These are phyloP conservation scores for Poicephalus meyeri DNA, from an alignment of 2,113 vertebrate species.

Conservation along the genomic window DNA sequence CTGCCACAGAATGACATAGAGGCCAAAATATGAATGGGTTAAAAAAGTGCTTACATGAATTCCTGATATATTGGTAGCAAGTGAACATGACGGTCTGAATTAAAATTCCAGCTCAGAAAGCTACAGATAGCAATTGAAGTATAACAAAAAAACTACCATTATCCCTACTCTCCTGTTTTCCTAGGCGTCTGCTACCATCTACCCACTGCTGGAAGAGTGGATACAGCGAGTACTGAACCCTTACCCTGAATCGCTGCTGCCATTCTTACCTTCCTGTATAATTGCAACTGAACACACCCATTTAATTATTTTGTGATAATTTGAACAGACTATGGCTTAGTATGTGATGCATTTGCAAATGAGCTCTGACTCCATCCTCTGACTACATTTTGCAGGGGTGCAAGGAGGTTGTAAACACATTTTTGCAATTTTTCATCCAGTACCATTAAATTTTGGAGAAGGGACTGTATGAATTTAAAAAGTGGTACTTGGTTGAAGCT, in stretches of 20 bases:
- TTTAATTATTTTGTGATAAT: neutral
- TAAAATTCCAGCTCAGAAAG: neutral
- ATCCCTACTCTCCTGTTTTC: neutral
- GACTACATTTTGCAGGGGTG: neutral
- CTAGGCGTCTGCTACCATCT: neutral
- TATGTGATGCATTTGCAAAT: neutral
- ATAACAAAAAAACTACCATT: neutral
- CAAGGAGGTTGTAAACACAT: neutral
- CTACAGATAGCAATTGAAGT: neutral
- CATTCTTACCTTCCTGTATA: neutral
- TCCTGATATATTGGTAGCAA: neutral
- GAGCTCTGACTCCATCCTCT: neutral
- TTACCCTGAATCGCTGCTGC: neutral
- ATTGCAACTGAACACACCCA: neutral
- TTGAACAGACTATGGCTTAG: neutral
- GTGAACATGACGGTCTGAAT: neutral
- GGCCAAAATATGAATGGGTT: neutral
- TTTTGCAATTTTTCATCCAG: neutral
- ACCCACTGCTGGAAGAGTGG: neutral
- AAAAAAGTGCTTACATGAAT: neutral
- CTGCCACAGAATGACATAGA: neutral
- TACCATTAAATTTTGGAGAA: neutral
- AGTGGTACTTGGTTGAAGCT: neutral
- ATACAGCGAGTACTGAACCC: neutral
- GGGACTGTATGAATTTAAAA: neutral